phyloP scores from a whole-genome alignment of 2,113 vertebrate genomes.

The Oenanthe melanoleuca region DNA sequence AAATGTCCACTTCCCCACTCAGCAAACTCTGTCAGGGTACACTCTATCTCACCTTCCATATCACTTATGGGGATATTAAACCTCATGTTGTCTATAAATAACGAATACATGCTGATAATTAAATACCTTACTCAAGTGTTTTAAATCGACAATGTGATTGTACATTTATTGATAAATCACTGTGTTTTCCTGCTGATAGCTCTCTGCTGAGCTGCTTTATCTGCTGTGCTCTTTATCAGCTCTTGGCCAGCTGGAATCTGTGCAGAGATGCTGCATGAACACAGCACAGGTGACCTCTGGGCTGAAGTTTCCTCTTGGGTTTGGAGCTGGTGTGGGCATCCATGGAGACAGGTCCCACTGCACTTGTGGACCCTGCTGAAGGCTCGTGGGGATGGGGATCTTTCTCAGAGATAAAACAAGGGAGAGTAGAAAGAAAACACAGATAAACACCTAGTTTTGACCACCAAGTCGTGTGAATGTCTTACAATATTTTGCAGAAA shows the following conservation, averaged over 20 bases:
- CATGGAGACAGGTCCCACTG: background rate
- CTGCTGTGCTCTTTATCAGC: background rate
- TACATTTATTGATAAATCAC: background rate
- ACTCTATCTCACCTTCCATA: background rate
- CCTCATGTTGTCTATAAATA: background rate
- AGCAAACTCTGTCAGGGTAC: background rate
- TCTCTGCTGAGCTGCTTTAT: background rate
- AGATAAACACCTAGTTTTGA: too few species aligned
- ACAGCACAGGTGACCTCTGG: rapidly evolving
- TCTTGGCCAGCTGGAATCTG: background rate
- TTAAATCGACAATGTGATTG: background rate
- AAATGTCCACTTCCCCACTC: background rate
- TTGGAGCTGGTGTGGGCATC: background rate
- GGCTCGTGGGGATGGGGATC: too few species aligned
- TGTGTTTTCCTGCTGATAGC: background rate
- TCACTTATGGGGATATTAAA: background rate
- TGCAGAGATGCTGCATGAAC: background rate
- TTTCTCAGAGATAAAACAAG: too few species aligned
- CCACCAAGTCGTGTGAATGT: too few species aligned
- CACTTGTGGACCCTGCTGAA: too few species aligned
- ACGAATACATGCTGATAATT: background rate
- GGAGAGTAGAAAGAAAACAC: too few species aligned
- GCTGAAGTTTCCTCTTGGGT: background rate
- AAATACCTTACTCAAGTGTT: background rate
- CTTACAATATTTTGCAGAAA: too few species aligned